Evolutionary conservation across 2,888 invertebrate species (phyloP).

Genomic region (Stramonita haemastoma): DNA sequence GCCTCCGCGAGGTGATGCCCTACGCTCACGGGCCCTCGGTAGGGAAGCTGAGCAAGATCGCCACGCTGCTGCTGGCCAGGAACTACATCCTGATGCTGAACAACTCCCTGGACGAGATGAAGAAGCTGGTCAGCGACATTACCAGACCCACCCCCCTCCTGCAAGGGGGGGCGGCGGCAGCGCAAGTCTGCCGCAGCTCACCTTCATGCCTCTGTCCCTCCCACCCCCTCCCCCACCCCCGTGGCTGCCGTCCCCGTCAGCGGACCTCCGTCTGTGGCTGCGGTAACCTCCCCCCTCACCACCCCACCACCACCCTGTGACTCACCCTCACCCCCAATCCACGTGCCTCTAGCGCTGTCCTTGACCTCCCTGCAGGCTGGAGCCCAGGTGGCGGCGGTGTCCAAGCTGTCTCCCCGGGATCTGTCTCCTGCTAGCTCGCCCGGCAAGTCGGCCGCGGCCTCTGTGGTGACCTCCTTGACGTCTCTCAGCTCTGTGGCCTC

Average conservation of each 20-base stretch:
- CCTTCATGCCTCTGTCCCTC: not conserved
- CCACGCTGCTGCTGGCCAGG: slow-evolving; percentile 75
- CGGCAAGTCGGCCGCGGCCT: not conserved
- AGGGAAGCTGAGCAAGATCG: slow-evolving; percentile 76
- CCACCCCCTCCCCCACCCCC: slow-evolving; percentile 10
- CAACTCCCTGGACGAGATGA: slow-evolving; percentile 76
- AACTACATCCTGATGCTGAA: slow-evolving; percentile 77
- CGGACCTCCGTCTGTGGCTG: not conserved
- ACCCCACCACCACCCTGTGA: not conserved
- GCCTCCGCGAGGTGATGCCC: slow-evolving; percentile 77
- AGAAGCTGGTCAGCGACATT: slow-evolving; percentile 75
- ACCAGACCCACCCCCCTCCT: slow-evolving; percentile 58
- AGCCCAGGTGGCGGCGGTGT: not conserved
- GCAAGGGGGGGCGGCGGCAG: slow-evolving; percentile 22
- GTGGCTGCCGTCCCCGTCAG: not conserved
- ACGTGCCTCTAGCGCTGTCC: slow-evolving; percentile 26
- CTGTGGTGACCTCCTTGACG: slow-evolving; percentile 1
- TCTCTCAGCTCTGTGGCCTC: slow-evolving; percentile 5
- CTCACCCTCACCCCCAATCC: slow-evolving; percentile 27
- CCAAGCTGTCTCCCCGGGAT: slow-evolving; percentile 29
- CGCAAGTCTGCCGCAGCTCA: not conserved
- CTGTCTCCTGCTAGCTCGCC: slow-evolving; percentile 15
- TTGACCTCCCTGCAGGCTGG: slow-evolving; percentile 6
- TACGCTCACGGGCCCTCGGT: slow-evolving; percentile 77
- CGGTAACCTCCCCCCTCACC: not conserved